Percentiles rank a stretch among this genome's conserved stretches.
phyloP scores from a whole-genome alignment of 2,113 vertebrate genomes.

The Zosterops borbonicus region DNA sequence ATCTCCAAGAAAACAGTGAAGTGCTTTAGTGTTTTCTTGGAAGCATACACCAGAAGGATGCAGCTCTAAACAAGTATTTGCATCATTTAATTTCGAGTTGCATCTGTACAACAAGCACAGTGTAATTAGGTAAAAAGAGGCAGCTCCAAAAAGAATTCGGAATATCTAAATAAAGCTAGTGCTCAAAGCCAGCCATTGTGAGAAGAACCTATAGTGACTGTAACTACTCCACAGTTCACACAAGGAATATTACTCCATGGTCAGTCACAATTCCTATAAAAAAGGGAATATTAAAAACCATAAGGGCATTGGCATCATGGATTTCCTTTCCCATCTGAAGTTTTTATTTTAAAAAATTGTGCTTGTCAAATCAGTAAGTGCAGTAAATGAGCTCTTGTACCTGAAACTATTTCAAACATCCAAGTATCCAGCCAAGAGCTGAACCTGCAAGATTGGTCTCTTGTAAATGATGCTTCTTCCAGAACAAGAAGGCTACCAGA shows the following conservation, averaged over 20 bases:
- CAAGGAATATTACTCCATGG: not conserved
- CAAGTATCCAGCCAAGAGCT: not conserved
- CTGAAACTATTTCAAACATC: not conserved
- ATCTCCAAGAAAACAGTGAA: not conserved
- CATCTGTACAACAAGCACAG: not conserved
- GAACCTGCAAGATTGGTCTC: not conserved
- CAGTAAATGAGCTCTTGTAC: not conserved
- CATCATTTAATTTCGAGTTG: not conserved
- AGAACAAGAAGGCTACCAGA: not conserved
- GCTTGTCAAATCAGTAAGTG: not conserved
- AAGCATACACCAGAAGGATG: not conserved
- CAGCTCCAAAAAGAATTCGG: not conserved
- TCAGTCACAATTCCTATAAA: not conserved
- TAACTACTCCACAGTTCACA: not conserved
- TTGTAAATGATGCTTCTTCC: not conserved
- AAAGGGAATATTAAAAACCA: not conserved
- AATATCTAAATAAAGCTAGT: not conserved
- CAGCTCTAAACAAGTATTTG: not conserved
- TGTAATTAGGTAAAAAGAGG: not conserved
- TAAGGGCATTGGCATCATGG: rapidly evolving
- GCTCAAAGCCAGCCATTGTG: not conserved
- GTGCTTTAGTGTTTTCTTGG: not conserved
- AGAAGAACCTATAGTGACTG: not conserved
- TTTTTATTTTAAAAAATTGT: not conserved
- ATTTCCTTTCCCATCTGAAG: not conserved